Evolutionary conservation across 2,113 vertebrate species (phyloP), one percentile per base, ranked within the genome.

Genomic region (Abramis brama): DNA sequence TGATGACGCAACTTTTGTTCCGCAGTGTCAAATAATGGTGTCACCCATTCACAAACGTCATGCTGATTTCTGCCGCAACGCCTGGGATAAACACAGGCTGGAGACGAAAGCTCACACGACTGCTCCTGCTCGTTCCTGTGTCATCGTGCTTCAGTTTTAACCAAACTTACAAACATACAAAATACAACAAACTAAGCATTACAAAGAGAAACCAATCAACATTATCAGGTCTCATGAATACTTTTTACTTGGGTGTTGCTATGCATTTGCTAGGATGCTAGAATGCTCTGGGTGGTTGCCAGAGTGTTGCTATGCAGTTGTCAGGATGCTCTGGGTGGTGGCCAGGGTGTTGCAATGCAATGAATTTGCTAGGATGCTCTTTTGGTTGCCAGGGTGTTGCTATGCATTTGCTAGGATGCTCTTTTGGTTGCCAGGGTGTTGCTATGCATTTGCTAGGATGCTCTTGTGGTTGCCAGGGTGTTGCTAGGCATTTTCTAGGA

Each of bases 1-100:
- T 86, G 66, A 77, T 77, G 79, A 64, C 11, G 33, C 47, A 47
- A 0, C 47, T 36, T 76, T 86, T 77, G 71, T 83, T 82, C 85
- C 71, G 33, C 70, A 19, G 15, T 4, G 30, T 33, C 64, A 68
- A 68, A 68, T 68, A 33, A 68, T 68, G 64, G 27, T 33, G 64
- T 68, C 64, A 33, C 25, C 6, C 2, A 47, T 60, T 50, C 82
- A 73, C 45, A 74, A 71, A 45, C 23, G n/a, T 73, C 74, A 73
- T 39, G 23, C 25, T 50, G 64, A 59, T 60, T 57, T 82, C 30
- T 71, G 4, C 52, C 6, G 2, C 11, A 55, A 70, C 21, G 27
- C 25, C 60, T 52, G 79, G 33, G n/a, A 36, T 23, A 57, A 66
- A 81, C 83, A 73, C 75, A 62, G 10, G 15, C 36, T 17, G 30